Evolutionary conservation across 2,888 invertebrate species (phyloP).

Genomic region (Microdon myrmicae): DNA sequence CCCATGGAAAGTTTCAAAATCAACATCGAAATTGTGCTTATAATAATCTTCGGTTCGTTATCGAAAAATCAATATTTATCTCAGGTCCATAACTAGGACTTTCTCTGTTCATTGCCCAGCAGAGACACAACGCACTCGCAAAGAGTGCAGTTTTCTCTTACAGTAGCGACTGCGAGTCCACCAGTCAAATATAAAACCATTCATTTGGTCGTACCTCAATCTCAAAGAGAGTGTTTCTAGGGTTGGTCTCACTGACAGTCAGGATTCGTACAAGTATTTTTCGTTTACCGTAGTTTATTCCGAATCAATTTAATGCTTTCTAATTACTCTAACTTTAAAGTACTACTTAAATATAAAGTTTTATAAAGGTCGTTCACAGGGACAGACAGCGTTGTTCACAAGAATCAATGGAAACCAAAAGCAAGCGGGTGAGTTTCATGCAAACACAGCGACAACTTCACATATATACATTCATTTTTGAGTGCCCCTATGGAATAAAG

Average conservation of each 20-base stretch:
- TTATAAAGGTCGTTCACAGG: constrained; percentile 16
- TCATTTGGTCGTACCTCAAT: constrained; percentile 46
- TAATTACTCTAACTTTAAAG: neutral
- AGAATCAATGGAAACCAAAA: too few relatives aligned
- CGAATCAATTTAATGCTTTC: neutral
- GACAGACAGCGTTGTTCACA: constrained; percentile 2
- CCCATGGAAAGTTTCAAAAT: too few relatives aligned
- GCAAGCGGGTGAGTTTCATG: too few relatives aligned
- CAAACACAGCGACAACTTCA: too few relatives aligned
- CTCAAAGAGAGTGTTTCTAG: constrained; percentile 44
- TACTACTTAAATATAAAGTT: neutral
- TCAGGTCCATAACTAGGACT: constrained; percentile 10
- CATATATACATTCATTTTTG: too few relatives aligned
- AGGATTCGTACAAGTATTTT: constrained; percentile 33
- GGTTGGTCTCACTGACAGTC: constrained; percentile 51
- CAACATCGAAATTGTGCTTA: too few relatives aligned
- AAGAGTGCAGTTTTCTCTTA: constrained; percentile 44
- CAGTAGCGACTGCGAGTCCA: constrained; percentile 16
- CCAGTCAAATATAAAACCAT: constrained; percentile 13
- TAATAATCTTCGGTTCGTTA: too few relatives aligned
- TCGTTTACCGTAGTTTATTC: constrained; percentile 9
- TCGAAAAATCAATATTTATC: constrained; percentile 44
- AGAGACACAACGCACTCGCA: constrained; percentile 51
- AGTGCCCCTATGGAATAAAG: constrained; percentile 2
- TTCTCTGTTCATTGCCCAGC: neutral